Conservation (phyloP, 2,888 invertebrate genomes). For the Drosophila neonasuta region DNA sequence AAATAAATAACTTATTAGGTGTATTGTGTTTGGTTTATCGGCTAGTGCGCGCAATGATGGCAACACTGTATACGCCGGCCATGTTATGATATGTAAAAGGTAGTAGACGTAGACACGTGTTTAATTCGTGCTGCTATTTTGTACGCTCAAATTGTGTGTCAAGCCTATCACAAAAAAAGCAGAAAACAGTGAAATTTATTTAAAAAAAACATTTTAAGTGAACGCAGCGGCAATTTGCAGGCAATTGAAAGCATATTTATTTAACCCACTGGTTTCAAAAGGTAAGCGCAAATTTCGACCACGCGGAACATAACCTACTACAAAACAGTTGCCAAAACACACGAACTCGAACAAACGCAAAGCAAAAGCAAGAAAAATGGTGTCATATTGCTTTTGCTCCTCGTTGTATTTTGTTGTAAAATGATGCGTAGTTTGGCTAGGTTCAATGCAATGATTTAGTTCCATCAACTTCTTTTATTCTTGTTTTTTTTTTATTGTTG, state of each 20-base stretch:
- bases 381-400: conserved; percentile 58
- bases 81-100: conserved; percentile 77
- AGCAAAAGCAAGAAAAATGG: conserved; percentile 53
- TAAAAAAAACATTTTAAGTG: conserved; percentile 28
- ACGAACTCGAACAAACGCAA: conserved; percentile 18
- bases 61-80: conserved; percentile 76
- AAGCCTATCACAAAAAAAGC: conserved; percentile 34
- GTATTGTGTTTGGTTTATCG: conserved; percentile 24
- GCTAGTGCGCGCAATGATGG: conserved; percentile 47
- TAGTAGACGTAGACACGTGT: conserved; percentile 80
- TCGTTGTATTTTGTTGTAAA: conserved; percentile 25
- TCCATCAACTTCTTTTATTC: neutral
- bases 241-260: conserved; percentile 56
- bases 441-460: neutral
- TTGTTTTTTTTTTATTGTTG: conserved; percentile 6
- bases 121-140: conserved; percentile 71
- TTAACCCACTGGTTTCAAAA: conserved; percentile 58
- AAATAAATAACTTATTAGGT: neutral
- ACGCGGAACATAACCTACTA: conserved; percentile 76
- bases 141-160: conserved; percentile 34
- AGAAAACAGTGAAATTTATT: conserved; percentile 32
- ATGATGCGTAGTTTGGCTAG: conserved; percentile 26
- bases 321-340: conserved; percentile 70
- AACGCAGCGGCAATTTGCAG: conserved; percentile 39
- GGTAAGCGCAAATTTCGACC: conserved; percentile 64